phyloP scores from a whole-genome alignment of 2,888 invertebrate species.

The Aspidapion aeneum region DNA sequence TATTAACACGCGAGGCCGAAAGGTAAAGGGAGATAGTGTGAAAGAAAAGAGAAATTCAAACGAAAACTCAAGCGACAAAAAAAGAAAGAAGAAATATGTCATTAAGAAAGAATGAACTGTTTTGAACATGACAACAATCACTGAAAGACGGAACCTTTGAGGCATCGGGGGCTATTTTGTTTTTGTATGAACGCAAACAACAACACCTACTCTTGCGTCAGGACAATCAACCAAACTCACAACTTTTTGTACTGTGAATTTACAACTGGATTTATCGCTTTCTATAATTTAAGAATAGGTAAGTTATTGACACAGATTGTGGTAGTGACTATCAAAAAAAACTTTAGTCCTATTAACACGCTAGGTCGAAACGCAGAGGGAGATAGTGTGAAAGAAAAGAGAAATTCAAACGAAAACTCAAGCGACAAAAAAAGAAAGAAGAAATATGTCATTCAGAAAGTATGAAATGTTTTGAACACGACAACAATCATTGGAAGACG shows the following conservation, averaged over 20 bases:
- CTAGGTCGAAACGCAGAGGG: too few species aligned
- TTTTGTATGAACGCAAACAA: constrained; percentile 99
- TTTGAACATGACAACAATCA: constrained; percentile 94
- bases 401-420: too few species aligned
- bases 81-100: constrained; percentile 75
- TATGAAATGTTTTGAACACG: too few species aligned
- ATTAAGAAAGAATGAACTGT: constrained; percentile 93
- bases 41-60: too few species aligned
- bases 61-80: constrained; percentile 76
- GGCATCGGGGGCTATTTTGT: constrained; percentile 97
- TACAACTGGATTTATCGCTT: constrained; percentile 92
- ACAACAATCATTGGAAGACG: too few species aligned
- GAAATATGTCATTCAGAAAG: too few species aligned
- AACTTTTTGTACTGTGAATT: constrained; percentile 98
- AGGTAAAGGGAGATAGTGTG: too few species aligned
- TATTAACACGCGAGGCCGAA: too few species aligned
- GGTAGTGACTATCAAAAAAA: too few species aligned
- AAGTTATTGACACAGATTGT: too few species aligned
- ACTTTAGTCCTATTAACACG: too few species aligned
- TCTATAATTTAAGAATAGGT: constrained; percentile 86
- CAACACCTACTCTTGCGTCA: constrained; percentile 95
- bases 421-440: too few species aligned
- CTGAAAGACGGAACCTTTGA: constrained; percentile 93
- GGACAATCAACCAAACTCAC: constrained; percentile 94
- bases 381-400: not conserved